phyloP scores from a whole-genome alignment of 2,797 vertebrate species.

The Hoplostethus mediterraneus region DNA sequence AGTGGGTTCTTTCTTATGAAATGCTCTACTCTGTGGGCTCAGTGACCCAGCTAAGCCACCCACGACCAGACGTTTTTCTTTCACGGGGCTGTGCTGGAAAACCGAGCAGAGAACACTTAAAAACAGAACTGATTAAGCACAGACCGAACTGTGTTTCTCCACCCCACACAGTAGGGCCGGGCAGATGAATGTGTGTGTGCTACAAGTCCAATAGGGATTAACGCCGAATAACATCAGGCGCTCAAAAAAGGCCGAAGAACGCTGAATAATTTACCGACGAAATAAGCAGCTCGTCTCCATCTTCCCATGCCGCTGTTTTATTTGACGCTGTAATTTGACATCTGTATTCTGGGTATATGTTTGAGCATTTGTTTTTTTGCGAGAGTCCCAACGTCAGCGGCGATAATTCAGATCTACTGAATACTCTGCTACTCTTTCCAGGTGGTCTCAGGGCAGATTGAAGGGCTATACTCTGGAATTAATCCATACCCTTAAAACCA shows the following conservation, averaged over 20 bases:
- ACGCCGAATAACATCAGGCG: conserved; percentile 40
- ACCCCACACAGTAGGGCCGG: conserved; percentile 62
- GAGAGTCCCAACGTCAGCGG: background rate
- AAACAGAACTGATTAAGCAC: conserved; percentile 86
- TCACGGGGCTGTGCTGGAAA: conserved; percentile 79
- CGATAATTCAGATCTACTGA: conserved; percentile 2
- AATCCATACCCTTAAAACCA: conserved; percentile 16
- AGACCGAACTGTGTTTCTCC: conserved; percentile 81
- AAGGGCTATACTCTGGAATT: conserved; percentile 22
- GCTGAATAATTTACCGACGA: conserved; percentile 12
- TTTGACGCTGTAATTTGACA: conserved; percentile 7
- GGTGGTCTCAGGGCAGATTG: conserved; percentile 6
- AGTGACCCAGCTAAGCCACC: conserved; percentile 87
- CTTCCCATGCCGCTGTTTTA: background rate
- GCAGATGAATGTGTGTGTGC: conserved; percentile 21
- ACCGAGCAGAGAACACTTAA: conserved; percentile 83
- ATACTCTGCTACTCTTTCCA: background rate
- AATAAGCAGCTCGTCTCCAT: background rate
- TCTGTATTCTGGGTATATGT: background rate
- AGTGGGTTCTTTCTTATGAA: conserved; percentile 88
- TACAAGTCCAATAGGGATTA: conserved; percentile 46
- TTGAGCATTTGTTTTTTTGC: too few species aligned
- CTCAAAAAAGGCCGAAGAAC: conserved; percentile 7
- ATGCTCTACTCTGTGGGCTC: conserved; percentile 85
- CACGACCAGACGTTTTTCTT: conserved; percentile 86